Conservation (phyloP, 2,113 vertebrate genomes). For the Irena cyanogastra region DNA sequence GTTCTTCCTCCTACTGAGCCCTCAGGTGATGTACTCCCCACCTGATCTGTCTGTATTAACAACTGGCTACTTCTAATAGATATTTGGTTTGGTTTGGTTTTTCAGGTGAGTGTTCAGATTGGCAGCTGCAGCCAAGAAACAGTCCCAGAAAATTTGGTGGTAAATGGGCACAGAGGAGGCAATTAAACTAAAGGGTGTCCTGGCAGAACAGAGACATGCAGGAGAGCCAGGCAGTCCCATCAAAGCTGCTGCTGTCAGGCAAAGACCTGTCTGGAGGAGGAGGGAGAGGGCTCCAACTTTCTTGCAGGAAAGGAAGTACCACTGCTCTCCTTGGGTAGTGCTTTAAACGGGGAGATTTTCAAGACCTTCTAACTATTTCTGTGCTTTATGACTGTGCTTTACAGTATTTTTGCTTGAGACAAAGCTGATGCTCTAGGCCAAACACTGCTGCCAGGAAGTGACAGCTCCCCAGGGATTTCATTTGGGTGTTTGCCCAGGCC, state of each 20-base stretch:
- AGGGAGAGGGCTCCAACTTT: not conserved
- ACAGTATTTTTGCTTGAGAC: not conserved
- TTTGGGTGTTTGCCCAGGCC: not conserved
- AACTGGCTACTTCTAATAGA: not conserved
- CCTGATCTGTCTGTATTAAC: not conserved
- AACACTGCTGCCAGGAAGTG: not conserved
- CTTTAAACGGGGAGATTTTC: not conserved
- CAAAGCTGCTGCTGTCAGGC: not conserved
- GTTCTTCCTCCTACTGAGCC: not conserved
- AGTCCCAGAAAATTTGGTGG: not conserved
- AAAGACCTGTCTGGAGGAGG: not conserved
- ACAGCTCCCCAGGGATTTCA: not conserved
- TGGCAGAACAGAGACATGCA: not conserved
- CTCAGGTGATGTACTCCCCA: not conserved
- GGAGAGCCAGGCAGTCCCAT: not conserved
- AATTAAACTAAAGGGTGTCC: not conserved
- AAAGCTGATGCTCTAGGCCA: not conserved
- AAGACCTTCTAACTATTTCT: not conserved
- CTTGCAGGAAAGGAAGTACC: not conserved
- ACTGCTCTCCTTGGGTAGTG: not conserved
- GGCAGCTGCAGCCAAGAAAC: not conserved
- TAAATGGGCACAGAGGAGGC: not conserved
- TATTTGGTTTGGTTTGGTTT: not conserved
- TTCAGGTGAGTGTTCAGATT: not conserved
- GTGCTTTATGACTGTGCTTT: not conserved